Base-by-base conservation (phyloP, 1,140 invertebrate genomes). In the Cydia pomonella region DNA sequence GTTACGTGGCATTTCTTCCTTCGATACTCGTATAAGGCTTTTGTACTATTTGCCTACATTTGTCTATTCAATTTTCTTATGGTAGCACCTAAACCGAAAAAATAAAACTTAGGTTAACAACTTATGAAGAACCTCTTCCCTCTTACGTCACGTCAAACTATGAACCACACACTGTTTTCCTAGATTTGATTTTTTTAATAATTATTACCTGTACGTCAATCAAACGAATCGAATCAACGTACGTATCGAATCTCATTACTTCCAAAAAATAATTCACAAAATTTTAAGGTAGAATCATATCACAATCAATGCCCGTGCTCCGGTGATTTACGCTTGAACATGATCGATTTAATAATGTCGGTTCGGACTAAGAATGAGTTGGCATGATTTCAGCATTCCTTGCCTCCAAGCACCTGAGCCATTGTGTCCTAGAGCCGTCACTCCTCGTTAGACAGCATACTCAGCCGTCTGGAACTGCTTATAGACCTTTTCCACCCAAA, bases 361-460 rank as follows among this genome's bases (percentile, higher is more conserved):
- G 64, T 69, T 69, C 64, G 29, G 29, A 69, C 64, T 21, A 38
- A 69, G 27, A 69, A 69, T 69, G 64, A 69, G 64, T n/a, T 69
- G 64, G 64, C 64, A 69, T 69, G 33, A 69, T 69, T 69, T 69
- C 33, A 66, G 72, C 76, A 77, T 80, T 78, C 77, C 74, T 71
- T 77, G 72, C 66, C 77, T 69, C 75, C 76, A 76, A 62, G 76
- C 77, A 84, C 84, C 84, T 84, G 80, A 83, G 78, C 79, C 75
- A 76, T 79, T 82, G 79, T 82, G 79, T 81, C 80, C 83, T 84
- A 82, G 79, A 83, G 77, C 83, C 76, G 80, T 86, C 84, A 81
- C 74, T 83, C 75, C 75, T 81, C 76, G 77, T 86, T 81, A 84
- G 53, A 80, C 73, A 74, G 59, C 63, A 69, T 73, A 73, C 62